phyloP scores from a whole-genome alignment of 1,140 invertebrate genomes.

The Scaptomyza pallida region DNA sequence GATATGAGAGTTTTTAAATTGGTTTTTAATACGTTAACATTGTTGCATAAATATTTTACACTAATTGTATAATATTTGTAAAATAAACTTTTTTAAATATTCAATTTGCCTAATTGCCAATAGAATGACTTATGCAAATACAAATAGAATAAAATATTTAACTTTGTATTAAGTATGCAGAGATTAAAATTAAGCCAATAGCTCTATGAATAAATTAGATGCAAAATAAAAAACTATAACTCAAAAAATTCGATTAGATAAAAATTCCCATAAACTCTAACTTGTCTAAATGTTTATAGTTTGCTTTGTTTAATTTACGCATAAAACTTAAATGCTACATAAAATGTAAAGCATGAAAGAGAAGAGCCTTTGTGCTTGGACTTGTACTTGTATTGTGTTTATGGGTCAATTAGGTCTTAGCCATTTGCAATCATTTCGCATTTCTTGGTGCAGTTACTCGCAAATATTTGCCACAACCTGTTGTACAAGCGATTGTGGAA shows the following conservation, averaged over 20 bases:
- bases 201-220: neutral
- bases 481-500: slow-evolving; percentile 5
- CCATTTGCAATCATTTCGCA: slow-evolving; percentile 4
- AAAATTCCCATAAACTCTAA: too few relatives aligned
- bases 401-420: slow-evolving; percentile 37
- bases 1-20: too few relatives aligned
- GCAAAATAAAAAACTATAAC: too few relatives aligned
- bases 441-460: neutral
- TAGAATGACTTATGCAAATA: neutral
- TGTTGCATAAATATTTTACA: neutral
- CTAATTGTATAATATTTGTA: neutral
- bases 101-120: neutral
- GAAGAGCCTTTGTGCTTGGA: slow-evolving; percentile 7
- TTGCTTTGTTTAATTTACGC: neutral
- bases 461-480: neutral
- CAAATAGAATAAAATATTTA: neutral
- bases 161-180: neutral
- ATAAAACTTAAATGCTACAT: neutral
- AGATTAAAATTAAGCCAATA: too few relatives aligned
- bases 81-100: neutral
- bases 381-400: slow-evolving; percentile 8
- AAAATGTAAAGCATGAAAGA: neutral
- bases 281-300: too few relatives aligned
- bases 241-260: too few relatives aligned
- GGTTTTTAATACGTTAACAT: too few relatives aligned